These are phyloP conservation scores for Chaetogeoica ovagalla DNA, from an alignment of 2,888 invertebrate genomes.

Conservation along the genomic window DNA sequence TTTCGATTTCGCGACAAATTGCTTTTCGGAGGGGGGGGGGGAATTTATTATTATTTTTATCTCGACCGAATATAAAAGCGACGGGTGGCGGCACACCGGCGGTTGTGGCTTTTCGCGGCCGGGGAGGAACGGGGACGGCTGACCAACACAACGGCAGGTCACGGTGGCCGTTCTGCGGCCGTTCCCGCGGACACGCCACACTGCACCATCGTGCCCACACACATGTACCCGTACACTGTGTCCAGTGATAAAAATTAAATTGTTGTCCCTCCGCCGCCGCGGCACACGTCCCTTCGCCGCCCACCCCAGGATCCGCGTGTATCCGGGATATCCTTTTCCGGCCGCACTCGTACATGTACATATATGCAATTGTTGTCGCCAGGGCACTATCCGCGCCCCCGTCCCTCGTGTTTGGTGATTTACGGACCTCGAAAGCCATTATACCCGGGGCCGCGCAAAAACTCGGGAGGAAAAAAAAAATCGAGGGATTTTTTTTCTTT, in stretches of 20 bases:
- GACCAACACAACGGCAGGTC: constrained; percentile 25
- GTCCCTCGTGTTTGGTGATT: constrained; percentile 10
- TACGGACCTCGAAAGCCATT: constrained; percentile 43
- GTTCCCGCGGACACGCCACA: background rate
- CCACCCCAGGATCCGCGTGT: constrained; percentile 30
- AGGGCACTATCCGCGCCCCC: background rate
- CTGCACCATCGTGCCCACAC: background rate
- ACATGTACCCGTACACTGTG: background rate
- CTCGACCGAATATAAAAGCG: constrained; percentile 18
- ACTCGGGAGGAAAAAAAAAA: constrained; percentile 11
- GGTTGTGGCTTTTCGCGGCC: constrained; percentile 8
- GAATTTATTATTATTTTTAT: constrained; percentile 51
- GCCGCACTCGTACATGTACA: constrained; percentile 11
- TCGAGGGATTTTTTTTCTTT: constrained; percentile 17
- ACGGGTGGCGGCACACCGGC: background rate
- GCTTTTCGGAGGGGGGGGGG: too few species aligned
- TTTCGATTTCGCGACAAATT: constrained; percentile 50
- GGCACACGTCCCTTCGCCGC: background rate
- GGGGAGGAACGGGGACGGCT: background rate
- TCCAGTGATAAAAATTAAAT: constrained; percentile 50
- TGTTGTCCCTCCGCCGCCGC: constrained; percentile 3
- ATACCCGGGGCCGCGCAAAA: background rate
- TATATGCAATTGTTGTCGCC: constrained; percentile 50
- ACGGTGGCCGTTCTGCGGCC: background rate
- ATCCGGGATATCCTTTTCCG: constrained; percentile 48